Base-by-base conservation (phyloP, 2,888 invertebrate species). In the Gryllus longicercus region DNA sequence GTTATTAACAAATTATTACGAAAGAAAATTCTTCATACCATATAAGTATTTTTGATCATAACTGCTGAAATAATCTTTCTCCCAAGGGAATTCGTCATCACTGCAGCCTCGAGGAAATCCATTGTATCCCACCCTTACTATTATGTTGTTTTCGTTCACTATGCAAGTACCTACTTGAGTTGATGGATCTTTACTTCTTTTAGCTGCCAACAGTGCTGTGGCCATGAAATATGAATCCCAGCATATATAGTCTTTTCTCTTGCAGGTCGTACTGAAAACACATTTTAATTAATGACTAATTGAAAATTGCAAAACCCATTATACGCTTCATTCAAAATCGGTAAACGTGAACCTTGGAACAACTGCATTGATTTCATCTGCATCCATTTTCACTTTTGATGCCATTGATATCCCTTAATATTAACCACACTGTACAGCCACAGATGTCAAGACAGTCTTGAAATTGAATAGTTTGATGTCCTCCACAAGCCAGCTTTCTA, bases 161-260 rank as follows among this genome's bases (percentile, higher is more conserved):
- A 99, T 94, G 85, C 98, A 98, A 11, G 98, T 97, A 8, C 99
- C 99, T 25, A 97, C 97, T 90, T 98, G 97, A 4, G 94, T 94
- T 79, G 89, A 89, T 0, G 98, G 98, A 88, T 99, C 99, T 88
- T 99, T 99, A 86, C 98, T 98, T 80, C 98, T 90, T 88, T 96
- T 94, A 0, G 97, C 95, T 1, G 97, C 94, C 50, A 99, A 88
- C 85, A 97, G 92, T 3, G 98, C 97, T 12, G 93, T 91, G 0
- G 95, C 94, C 98, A 99, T 98, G 86, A 98, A 99, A 87, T 97
- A 98, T 83, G 99, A 98, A 81, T 93, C 90, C 98, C 98, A 98
- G 75, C 91, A 90, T 51, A 98, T 86, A 84, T 94, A 96, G 82
- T 91, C 91, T 74, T 85, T 83, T 75, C 93, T 88, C 11, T 85